These are phyloP conservation scores for Conus canariensis DNA, from an alignment of 2,888 invertebrate species.

Conservation along the genomic window DNA sequence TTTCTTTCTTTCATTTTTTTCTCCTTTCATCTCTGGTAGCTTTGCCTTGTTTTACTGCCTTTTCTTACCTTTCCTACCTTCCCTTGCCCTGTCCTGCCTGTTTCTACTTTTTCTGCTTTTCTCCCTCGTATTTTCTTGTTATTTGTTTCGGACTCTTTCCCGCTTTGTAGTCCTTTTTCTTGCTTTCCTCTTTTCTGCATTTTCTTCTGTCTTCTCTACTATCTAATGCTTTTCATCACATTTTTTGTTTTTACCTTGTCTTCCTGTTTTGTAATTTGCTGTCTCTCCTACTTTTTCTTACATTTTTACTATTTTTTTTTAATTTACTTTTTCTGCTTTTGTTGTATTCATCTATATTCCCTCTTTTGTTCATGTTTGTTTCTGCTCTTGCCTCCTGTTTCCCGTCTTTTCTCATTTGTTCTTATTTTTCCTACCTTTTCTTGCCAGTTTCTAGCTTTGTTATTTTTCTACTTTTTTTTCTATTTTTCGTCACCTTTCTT, in stretches of 20 bases:
- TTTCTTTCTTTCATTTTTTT: neutral
- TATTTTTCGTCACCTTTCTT: neutral
- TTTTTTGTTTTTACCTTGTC: neutral
- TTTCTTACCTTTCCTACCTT: neutral
- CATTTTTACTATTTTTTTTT: neutral
- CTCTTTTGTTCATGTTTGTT: neutral
- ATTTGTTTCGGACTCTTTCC: neutral
- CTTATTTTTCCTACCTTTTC: neutral
- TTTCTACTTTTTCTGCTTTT: neutral
- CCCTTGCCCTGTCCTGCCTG: neutral
- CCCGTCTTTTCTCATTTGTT: neutral
- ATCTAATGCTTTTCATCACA: neutral
- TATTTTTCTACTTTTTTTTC: neutral
- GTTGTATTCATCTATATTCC: neutral
- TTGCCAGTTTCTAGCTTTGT: neutral
- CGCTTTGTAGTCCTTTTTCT: neutral
- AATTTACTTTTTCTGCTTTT: neutral
- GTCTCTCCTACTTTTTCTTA: neutral
- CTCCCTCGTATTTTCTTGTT: neutral
- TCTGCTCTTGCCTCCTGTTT: neutral
- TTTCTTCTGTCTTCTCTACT: neutral
- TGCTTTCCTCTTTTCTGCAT: neutral
- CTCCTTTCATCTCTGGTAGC: neutral
- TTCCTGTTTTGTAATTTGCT: neutral
- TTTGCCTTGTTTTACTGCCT: neutral